Percentiles rank a stretch among this genome's conserved stretches.
Conservation (phyloP, 2,888 invertebrate genomes). For the Dicyrtomina minuta region DNA sequence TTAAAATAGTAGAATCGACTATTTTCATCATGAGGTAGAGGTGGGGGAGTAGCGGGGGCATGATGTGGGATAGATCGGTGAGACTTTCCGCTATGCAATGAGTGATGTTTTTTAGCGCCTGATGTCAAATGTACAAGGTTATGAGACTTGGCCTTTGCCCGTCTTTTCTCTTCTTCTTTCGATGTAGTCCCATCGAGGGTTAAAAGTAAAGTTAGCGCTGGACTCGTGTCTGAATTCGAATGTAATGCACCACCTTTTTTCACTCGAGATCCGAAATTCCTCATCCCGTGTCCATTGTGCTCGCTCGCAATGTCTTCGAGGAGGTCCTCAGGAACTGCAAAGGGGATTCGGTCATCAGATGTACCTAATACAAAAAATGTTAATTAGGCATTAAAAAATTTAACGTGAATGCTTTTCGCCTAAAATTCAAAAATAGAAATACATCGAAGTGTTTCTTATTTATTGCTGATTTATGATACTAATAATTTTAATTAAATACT, state of each 20-base stretch:
- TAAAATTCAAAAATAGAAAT: too few relatives aligned
- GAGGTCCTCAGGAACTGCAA: background rate
- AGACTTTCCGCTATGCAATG: background rate
- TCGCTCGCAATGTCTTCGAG: background rate
- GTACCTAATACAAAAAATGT: background rate
- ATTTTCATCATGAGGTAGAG: too few relatives aligned
- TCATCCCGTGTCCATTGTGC: background rate
- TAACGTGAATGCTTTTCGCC: too few relatives aligned
- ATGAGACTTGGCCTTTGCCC: too few relatives aligned
- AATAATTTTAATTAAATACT: too few relatives aligned
- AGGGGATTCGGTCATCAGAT: background rate
- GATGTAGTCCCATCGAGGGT: background rate
- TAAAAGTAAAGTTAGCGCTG: background rate
- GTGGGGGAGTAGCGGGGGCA: too few relatives aligned
- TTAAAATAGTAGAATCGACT: constrained; percentile 11
- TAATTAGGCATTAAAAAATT: too few relatives aligned
- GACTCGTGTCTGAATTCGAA: background rate
- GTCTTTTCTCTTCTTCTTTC: too few relatives aligned
- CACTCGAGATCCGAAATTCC: background rate
- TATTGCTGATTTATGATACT: too few relatives aligned
- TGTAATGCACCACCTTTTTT: constrained; percentile 5
- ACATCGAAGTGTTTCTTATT: too few relatives aligned
- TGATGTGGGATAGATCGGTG: background rate
- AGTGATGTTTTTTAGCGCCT: background rate
- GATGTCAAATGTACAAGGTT: too few relatives aligned